Percentiles rank a stretch among this genome's conserved stretches.
Evolutionary conservation across 2,113 vertebrate genomes (phyloP).

Genomic region (Dendropsophus ebraccatus): DNA sequence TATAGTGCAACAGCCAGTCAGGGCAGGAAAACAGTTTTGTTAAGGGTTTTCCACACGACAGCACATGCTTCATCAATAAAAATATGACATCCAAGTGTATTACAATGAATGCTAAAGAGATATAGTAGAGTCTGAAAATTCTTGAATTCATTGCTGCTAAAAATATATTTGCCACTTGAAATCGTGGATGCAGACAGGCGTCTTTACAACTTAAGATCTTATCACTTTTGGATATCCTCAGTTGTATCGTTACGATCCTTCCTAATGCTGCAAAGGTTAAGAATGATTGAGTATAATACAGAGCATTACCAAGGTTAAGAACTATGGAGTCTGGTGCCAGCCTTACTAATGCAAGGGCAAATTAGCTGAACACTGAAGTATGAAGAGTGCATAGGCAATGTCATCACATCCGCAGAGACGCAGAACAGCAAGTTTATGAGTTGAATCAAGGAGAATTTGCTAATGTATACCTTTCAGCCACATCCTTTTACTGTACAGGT

Average conservation of each 20-base stretch:
- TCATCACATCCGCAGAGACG: constrained; percentile 2
- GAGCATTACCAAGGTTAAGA: constrained; percentile 20
- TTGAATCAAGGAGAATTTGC: too few relatives aligned
- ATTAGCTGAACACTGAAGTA: constrained; percentile 54
- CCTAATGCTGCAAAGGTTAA: constrained; percentile 50
- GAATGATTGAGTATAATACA: neutral
- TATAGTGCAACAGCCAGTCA: too few relatives aligned
- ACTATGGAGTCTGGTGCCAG: constrained; percentile 45
- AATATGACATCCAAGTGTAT: too few relatives aligned
- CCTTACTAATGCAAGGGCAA: constrained; percentile 53
- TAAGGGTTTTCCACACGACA: too few relatives aligned
- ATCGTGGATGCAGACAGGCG: neutral
- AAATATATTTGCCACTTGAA: too few relatives aligned
- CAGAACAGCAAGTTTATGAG: neutral
- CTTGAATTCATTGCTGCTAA: too few relatives aligned
- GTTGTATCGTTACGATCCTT: constrained; percentile 31
- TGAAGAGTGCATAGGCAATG: constrained; percentile 55
- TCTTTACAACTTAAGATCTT: neutral
- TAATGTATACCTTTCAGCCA: neutral
- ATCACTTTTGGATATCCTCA: constrained; percentile 5
- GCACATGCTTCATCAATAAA: too few relatives aligned
- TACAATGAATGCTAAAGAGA: neutral
- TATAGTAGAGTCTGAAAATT: neutral
- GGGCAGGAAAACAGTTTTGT: too few relatives aligned
- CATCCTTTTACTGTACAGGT: neutral